phyloP scores from a whole-genome alignment of 2,797 vertebrate genomes.

The Ctenopoma multispine region DNA sequence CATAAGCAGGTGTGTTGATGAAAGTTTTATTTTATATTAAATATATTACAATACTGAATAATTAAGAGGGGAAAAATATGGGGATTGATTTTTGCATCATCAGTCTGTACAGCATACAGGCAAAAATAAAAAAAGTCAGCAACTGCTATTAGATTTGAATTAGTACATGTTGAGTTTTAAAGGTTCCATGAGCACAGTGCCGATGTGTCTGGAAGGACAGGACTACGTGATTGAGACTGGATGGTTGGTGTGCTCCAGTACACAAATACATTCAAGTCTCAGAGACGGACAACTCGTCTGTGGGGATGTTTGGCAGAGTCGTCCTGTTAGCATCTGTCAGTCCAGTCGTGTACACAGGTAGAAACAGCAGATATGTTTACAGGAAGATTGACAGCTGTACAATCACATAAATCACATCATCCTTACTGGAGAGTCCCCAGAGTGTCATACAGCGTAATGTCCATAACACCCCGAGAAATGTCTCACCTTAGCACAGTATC shows the following conservation, averaged over 20 bases:
- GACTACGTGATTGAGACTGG: constrained; percentile 48
- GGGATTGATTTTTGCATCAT: constrained; percentile 83
- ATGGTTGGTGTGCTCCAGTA: constrained; percentile 49
- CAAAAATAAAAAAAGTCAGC: constrained; percentile 66
- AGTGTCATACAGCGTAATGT: constrained; percentile 38
- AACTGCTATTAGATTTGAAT: constrained; percentile 62
- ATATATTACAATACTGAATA: constrained; percentile 91
- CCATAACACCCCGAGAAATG: constrained; percentile 43
- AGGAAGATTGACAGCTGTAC: constrained; percentile 31
- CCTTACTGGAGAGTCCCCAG: constrained; percentile 32
- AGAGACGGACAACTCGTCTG: constrained; percentile 39
- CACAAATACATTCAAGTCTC: constrained; percentile 77
- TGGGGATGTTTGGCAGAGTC: constrained; percentile 24
- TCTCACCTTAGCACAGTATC: constrained; percentile 48
- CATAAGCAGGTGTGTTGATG: constrained; percentile 72
- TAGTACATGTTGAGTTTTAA: constrained; percentile 42
- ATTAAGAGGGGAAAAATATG: constrained; percentile 82
- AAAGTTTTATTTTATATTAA: constrained; percentile 91
- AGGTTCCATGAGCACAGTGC: constrained; percentile 54
- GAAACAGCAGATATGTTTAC: constrained; percentile 46
- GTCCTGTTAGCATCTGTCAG: constrained; percentile 26
- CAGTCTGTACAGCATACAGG: constrained; percentile 83
- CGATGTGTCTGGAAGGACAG: constrained; percentile 45
- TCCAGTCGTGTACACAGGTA: constrained; percentile 24
- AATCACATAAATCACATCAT: constrained; percentile 33